These are phyloP conservation scores for Pseudomyrmex dendroicus DNA, from an alignment of 1,140 invertebrate genomes.

Conservation along the genomic window DNA sequence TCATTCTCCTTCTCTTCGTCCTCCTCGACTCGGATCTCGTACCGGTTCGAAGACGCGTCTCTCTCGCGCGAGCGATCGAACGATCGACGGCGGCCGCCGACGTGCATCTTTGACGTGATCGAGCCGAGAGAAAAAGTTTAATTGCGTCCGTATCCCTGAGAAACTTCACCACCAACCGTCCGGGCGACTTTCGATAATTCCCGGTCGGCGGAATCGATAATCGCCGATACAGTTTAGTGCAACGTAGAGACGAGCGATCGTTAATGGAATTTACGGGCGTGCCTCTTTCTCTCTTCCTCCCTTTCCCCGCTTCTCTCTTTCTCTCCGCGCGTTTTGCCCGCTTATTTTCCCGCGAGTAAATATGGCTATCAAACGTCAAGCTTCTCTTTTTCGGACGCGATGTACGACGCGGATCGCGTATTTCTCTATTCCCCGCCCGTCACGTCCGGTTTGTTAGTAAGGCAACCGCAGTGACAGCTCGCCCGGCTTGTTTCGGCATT, in stretches of 20 bases:
- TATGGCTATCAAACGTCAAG: constrained; percentile 25
- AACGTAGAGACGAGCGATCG: background rate
- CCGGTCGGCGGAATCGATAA: constrained; percentile 29
- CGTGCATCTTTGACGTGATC: constrained; percentile 59
- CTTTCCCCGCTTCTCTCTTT: background rate
- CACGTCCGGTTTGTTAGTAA: constrained; percentile 30
- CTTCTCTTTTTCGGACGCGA: constrained; percentile 28
- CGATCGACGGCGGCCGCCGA: constrained; percentile 43
- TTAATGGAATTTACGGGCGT: constrained; percentile 23
- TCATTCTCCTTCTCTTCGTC: background rate
- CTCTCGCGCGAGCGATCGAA: constrained; percentile 2
- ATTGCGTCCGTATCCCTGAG: constrained; percentile 47
- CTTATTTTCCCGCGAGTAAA: constrained; percentile 42
- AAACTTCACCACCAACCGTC: background rate
- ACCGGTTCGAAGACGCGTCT: constrained; percentile 63
- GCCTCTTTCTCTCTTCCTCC: background rate
- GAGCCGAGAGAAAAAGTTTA: constrained; percentile 54
- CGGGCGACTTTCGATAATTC: constrained; percentile 43
- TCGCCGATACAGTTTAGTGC: constrained; percentile 35
- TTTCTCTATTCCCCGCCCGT: constrained; percentile 22
- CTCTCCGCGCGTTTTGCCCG: background rate
- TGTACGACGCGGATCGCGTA: constrained; percentile 24
- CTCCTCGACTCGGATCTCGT: background rate
- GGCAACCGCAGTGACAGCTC: constrained; percentile 17
- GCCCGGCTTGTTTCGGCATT: constrained; percentile 29